Evolutionary conservation across 2,797 vertebrate species (phyloP).

Genomic region (Manis pentadactyla): DNA sequence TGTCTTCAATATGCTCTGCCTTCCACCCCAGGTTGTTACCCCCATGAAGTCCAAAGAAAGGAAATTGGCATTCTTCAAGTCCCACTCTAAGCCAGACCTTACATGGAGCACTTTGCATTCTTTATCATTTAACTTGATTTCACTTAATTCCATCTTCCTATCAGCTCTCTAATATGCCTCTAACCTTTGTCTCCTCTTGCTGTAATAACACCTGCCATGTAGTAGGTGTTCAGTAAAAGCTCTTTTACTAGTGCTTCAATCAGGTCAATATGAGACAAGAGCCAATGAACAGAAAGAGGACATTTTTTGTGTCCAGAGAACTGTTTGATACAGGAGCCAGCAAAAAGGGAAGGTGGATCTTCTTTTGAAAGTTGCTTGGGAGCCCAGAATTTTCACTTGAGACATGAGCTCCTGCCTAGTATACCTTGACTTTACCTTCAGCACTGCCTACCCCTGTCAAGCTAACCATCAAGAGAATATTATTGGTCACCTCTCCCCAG

Average conservation of each 20-base stretch:
- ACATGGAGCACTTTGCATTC: not conserved
- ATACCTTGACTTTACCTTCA: not conserved
- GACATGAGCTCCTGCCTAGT: not conserved
- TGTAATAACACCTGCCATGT: not conserved
- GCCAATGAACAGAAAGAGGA: not conserved
- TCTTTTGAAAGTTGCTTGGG: not conserved
- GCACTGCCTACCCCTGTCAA: not conserved
- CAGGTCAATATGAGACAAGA: not conserved
- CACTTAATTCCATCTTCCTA: not conserved
- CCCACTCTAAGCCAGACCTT: not conserved
- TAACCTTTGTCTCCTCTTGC: not conserved
- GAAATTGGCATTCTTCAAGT: fast-evolving
- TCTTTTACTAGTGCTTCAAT: not conserved
- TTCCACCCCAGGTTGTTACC: not conserved
- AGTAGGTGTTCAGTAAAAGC: not conserved
- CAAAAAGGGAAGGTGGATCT: not conserved
- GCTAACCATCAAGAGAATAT: not conserved
- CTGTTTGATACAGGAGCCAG: not conserved
- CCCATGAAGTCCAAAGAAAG: not conserved
- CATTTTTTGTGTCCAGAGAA: not conserved
- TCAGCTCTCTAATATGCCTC: not conserved
- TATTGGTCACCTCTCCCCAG: conserved; percentile 55
- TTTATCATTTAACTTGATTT: not conserved
- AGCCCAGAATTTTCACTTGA: not conserved
- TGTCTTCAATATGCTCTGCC: not conserved